These are phyloP conservation scores for Salmo trutta DNA, from an alignment of 2,797 vertebrate genomes.

Conservation along the genomic window DNA sequence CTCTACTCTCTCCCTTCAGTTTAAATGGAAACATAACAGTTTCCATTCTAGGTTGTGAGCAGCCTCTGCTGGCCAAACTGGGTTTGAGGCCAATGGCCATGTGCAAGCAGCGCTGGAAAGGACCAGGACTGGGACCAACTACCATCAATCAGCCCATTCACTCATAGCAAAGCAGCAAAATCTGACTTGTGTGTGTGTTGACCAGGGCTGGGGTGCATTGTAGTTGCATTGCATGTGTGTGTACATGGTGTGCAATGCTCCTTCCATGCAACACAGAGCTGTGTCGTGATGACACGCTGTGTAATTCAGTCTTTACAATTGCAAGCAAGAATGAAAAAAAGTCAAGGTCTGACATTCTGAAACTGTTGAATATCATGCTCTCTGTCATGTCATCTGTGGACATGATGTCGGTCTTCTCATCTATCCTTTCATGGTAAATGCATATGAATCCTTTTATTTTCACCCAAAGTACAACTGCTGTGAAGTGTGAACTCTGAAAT, in stretches of 20 bases:
- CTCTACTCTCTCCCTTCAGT: not conserved
- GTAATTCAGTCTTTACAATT: not conserved
- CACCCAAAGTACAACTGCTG: not conserved
- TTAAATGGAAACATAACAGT: not conserved
- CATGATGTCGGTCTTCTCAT: not conserved
- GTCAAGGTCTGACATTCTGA: not conserved
- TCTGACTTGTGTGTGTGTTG: conserved; percentile 61
- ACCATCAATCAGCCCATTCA: not conserved
- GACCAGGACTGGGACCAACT: not conserved
- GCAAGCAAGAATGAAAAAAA: not conserved
- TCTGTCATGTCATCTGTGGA: not conserved
- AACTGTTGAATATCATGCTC: not conserved
- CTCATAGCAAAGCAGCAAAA: not conserved
- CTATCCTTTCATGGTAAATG: not conserved
- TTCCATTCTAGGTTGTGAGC: conserved; percentile 14
- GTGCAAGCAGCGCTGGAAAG: not conserved
- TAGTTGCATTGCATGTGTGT: conserved; percentile 87
- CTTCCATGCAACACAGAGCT: conserved; percentile 84
- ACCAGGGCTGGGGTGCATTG: conserved; percentile 82
- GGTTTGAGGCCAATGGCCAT: conserved; percentile 68
- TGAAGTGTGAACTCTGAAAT: not conserved
- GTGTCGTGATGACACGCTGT: conserved; percentile 25
- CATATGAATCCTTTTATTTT: not conserved
- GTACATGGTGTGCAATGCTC: conserved; percentile 80
- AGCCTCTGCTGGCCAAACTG: conserved; percentile 61